Evolutionary conservation across 2,797 vertebrate genomes (phyloP), one percentile per base, ranked within the genome.

Genomic region (Pyrrhura leucotis): DNA sequence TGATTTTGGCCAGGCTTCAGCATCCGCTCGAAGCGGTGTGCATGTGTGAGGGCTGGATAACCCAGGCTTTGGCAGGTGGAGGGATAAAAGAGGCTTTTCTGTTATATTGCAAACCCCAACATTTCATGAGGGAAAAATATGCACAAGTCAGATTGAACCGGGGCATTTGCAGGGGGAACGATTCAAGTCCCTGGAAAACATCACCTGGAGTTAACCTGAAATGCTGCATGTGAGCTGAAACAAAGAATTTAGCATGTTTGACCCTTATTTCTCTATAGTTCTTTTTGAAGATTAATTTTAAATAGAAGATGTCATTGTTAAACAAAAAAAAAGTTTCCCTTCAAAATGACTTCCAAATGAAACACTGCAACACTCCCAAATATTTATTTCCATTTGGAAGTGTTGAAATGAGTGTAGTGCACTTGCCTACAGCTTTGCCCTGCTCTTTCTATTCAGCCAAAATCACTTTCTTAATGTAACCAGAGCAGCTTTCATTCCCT

Each of bases 351-450:
- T 95, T 91, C 67, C 87, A 63, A 92, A 89, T 85, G 33, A 80
- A 93, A 69, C 31, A 37, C 39, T 68, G 56, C 48, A 80, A 56
- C 21, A 37, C n/a, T 89, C 87, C 87, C 93, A 89, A 90, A 89
- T 85, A 92, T 92, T 96, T 90, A 65, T 89, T 92, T 94, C n/a
- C 37, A 56, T 88, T 95, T 80, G 88, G 93, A 95, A 63, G 47
- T 22, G 35, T 35, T 81, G 35, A 90, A 87, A 87, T 65, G 35
- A n/a, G 47, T 12, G 25, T 66, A 40, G 62, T 67, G 58, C 62
- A 23, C 35, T 76, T 73, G 45, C 63, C 81, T 93, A 74, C 71
- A 89, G 83, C 53, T 93, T 82, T 87, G 51, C 59, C 77, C 67
- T 88, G 53, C 74, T 91, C 72, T 65, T 92, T 91, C 88, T 87